Evolutionary conservation across 2,797 vertebrate genomes (phyloP).

Genomic region (Tapirus indicus): DNA sequence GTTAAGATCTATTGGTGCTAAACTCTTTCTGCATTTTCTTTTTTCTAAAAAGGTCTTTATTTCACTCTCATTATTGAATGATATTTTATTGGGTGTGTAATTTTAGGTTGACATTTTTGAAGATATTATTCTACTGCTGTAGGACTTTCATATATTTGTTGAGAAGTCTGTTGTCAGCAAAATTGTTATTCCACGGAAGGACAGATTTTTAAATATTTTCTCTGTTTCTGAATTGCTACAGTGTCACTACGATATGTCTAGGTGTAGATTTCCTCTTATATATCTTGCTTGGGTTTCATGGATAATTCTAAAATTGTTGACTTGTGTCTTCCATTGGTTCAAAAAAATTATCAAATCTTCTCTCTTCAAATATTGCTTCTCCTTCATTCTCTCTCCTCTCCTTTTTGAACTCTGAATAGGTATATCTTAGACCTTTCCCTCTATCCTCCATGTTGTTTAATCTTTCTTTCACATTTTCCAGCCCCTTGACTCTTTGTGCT

Average conservation of each 20-base stretch:
- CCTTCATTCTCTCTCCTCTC: neutral
- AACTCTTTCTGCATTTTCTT: neutral
- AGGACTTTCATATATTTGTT: neutral
- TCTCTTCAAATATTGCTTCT: neutral
- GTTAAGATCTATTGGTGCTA: neutral
- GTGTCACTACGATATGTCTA: neutral
- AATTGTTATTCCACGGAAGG: neutral
- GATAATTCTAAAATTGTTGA: conserved; percentile 1
- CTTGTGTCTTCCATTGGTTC: neutral
- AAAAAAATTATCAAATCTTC: neutral
- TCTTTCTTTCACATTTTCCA: neutral
- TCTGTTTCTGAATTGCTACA: neutral
- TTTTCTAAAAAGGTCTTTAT: neutral
- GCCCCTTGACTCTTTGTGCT: neutral
- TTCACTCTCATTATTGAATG: neutral
- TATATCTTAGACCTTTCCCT: neutral
- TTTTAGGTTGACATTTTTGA: conserved; percentile 14
- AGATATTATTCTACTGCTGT: neutral
- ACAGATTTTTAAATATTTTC: conserved; percentile 16
- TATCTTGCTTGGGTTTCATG: neutral
- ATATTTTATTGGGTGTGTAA: neutral
- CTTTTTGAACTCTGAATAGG: neutral
- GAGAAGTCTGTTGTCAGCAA: neutral
- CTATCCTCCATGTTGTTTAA: neutral
- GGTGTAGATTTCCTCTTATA: neutral